Evolutionary conservation across 2,113 vertebrate genomes (phyloP).

Genomic region (Clupea harengus): DNA sequence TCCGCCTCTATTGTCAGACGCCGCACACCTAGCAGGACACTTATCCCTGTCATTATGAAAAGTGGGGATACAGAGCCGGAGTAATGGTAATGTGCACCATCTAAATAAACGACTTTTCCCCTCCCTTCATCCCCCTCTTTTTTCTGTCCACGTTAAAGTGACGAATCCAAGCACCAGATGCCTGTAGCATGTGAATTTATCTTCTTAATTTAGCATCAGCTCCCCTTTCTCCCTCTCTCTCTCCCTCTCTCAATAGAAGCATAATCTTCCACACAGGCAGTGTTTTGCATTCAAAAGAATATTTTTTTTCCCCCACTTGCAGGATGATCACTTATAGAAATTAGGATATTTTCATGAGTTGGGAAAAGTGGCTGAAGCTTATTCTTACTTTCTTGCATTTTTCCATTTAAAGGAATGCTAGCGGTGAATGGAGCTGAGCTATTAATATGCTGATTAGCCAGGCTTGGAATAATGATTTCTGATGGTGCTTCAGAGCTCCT

Average conservation of each 20-base stretch:
- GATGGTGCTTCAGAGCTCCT: conserved; percentile 47
- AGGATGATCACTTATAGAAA: conserved; percentile 70
- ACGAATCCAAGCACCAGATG: conserved; percentile 64
- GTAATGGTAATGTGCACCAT: conserved; percentile 76
- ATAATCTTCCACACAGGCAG: conserved; percentile 75
- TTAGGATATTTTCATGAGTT: conserved; percentile 64
- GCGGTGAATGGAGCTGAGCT: conserved; percentile 37
- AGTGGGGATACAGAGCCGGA: conserved; percentile 77
- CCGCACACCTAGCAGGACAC: conserved; percentile 72
- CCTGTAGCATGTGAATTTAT: conserved; percentile 71
- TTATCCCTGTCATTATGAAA: conserved; percentile 82
- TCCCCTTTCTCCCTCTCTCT: conserved; percentile 15
- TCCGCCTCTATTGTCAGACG: conserved; percentile 77
- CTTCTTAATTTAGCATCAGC: conserved; percentile 73
- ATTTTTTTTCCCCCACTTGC: conserved; percentile 62
- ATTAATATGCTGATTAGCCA: conserved; percentile 73
- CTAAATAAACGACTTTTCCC: conserved; percentile 74
- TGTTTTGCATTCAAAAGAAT: conserved; percentile 79
- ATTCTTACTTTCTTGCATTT: conserved; percentile 58
- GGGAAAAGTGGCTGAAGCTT: conserved; percentile 62
- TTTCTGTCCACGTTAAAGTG: conserved; percentile 59
- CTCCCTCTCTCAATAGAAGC: conserved; percentile 61
- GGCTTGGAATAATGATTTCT: conserved; percentile 65
- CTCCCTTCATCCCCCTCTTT: conserved; percentile 49
- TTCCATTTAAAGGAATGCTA: conserved; percentile 49